Evolutionary conservation across 2,797 vertebrate species (phyloP), one percentile per base, ranked within the genome.

Genomic region (Oreochromis grahami): DNA sequence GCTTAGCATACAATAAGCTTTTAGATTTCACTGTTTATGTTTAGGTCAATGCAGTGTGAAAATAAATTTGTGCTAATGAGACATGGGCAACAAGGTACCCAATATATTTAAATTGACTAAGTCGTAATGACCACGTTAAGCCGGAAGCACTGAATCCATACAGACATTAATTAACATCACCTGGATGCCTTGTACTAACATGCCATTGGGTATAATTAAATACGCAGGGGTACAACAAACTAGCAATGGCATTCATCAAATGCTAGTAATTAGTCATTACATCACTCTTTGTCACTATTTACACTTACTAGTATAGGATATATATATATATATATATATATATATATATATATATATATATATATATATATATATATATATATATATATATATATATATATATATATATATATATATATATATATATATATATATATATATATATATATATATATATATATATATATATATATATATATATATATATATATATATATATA

Each of bases 141-240:
- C 77, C 63, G 2, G 41, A 70, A 81, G 74, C 70, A 45, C 45
- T 53, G 70, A 85, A 80, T 84, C 80, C 48, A 84, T 84, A 63
- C 45, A 76, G 26, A 76, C 51, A 21, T 77, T 79, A 82, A 88
- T 89, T 84, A 82, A 63, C 21, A 82, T 85, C 74, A 77, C 55
- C 43, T 76, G 19, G 29, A 29, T 68, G 34, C 11, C 32, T 58
- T 50, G 5, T 14, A 65, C 21, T 60, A 41, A 9, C 36, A 76
- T 8, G 34, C 36, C 38, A 81, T 36, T 81, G 38, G 15, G 26
- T 56, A 6, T 77, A 63, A 79, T 70, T 83, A 53, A 9, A 63
- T 13, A 11, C 29, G 48, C 32, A 43, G 6, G 53, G 4, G 41
- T 63, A 52, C 0, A 2, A 26, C 6, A 51, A 80, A 77, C 9